Percentiles rank a stretch among this genome's conserved stretches.
Evolutionary conservation across 2,113 vertebrate genomes (phyloP).

Genomic region (Meriones unguiculatus): DNA sequence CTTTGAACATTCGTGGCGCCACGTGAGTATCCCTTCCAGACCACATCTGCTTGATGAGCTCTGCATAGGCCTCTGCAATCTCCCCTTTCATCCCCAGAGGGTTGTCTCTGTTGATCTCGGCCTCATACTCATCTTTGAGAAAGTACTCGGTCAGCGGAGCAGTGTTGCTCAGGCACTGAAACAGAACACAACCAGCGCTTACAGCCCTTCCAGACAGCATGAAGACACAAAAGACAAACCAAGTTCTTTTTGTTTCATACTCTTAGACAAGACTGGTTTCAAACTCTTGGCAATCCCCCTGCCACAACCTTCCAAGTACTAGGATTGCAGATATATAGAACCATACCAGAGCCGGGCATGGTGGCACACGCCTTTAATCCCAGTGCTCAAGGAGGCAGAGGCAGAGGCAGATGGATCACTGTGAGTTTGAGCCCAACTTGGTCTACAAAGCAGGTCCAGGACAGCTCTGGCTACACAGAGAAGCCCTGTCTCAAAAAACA

Average conservation of each 20-base stretch:
- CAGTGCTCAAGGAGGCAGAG: not conserved
- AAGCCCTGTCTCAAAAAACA: no score
- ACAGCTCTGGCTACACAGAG: no score
- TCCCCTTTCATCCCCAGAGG: conserved; percentile 98
- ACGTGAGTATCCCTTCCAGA: conserved; percentile 94
- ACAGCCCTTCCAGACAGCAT: not conserved
- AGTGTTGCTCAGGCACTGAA: conserved; percentile 97
- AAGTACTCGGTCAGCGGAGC: conserved; percentile 97
- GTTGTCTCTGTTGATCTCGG: conserved; percentile 97
- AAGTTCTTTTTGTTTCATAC: not conserved
- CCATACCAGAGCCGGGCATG: not conserved
- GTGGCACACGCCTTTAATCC: no score
- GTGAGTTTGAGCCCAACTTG: no score
- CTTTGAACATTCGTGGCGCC: conserved; percentile 96
- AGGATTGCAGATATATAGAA: not conserved
- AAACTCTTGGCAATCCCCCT: not conserved
- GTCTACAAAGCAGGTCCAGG: no score
- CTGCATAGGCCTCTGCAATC: conserved; percentile 97
- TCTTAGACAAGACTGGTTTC: not conserved
- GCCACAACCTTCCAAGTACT: not conserved
- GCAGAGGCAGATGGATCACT: not conserved
- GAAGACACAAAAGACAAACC: not conserved
- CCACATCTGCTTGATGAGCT: conserved; percentile 98
- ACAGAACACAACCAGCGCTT: conserved; percentile 42
- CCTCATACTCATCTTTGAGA: conserved; percentile 94